A percentile compares a stretch with the other conserved stretches of the same genome.
phyloP scores from a whole-genome alignment of 2,113 vertebrate species.

The Anser cygnoides region DNA sequence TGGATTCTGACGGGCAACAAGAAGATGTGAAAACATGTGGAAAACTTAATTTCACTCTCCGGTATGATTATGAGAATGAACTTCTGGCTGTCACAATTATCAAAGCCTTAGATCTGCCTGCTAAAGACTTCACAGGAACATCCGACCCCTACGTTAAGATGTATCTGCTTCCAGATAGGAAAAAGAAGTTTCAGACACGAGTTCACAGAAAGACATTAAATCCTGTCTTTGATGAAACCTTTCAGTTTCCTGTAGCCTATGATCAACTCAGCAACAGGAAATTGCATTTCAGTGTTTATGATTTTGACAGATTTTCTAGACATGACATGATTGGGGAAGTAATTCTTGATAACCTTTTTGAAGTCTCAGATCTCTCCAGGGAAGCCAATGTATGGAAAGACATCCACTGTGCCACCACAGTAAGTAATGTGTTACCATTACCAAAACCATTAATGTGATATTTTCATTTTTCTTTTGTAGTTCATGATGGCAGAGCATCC shows the following conservation, averaged over 20 bases:
- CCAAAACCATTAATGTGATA: slow-evolving; percentile 6
- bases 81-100: slow-evolving; percentile 91
- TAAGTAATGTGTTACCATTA: slow-evolving; percentile 80
- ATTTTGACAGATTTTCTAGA: slow-evolving; percentile 99
- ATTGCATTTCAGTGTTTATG: slow-evolving; percentile 96
- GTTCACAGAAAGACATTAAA: slow-evolving; percentile 98
- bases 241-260: slow-evolving; percentile 92
- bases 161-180: slow-evolving; percentile 95
- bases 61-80: slow-evolving; percentile 94
- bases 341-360: slow-evolving; percentile 97
- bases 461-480: slow-evolving; percentile 35
- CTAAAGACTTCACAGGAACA: slow-evolving; percentile 95
- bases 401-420: slow-evolving; percentile 92
- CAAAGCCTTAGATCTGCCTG: slow-evolving; percentile 94
- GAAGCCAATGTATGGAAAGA: slow-evolving; percentile 98
- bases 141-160: slow-evolving; percentile 98
- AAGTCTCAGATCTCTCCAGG: slow-evolving; percentile 95
- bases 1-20: slow-evolving; percentile 90
- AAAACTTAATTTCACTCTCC: slow-evolving; percentile 92
- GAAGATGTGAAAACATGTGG: slow-evolving; percentile 91
- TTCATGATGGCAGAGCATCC: background rate
- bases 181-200: slow-evolving; percentile 97
- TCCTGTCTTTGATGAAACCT: slow-evolving; percentile 92
- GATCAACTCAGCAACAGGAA: slow-evolving; percentile 93
- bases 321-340: slow-evolving; percentile 99